A percentile compares a stretch with the other conserved stretches of the same genome.
Evolutionary conservation across 2,113 vertebrate genomes (phyloP).

Genomic region (Chlamydotis undulata): DNA sequence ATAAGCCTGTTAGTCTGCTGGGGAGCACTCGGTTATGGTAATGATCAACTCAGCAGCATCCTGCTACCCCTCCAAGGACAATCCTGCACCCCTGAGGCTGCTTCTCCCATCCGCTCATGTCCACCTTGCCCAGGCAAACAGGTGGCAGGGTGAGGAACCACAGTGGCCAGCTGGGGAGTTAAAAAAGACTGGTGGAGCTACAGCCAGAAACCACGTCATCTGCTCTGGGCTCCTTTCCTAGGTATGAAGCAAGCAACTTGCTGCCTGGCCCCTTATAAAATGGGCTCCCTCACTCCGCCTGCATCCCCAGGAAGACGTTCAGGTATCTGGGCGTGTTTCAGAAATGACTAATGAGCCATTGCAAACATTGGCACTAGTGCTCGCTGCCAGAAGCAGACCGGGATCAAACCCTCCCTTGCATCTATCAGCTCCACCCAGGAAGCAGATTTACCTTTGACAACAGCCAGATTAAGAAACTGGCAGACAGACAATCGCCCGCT

Average conservation of each 20-base stretch:
- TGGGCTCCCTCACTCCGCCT: not conserved
- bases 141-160: not conserved
- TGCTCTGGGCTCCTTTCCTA: not conserved
- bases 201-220: not conserved
- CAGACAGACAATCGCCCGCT: fast-evolving
- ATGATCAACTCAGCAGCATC: not conserved
- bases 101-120: not conserved
- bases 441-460: not conserved
- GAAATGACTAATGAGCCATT: not conserved
- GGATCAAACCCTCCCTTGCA: not conserved
- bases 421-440: not conserved
- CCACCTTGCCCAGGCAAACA: not conserved
- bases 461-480: not conserved
- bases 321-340: not conserved
- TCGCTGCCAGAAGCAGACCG: not conserved
- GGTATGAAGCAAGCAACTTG: not conserved
- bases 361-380: not conserved
- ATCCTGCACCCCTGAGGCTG: fast-evolving
- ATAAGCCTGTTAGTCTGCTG: not conserved
- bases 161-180: not conserved
- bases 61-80: not conserved
- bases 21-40: not conserved
- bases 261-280: not conserved
- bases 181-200: not conserved
- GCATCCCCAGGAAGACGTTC: not conserved